Base-by-base conservation (phyloP, 2,888 invertebrate genomes). In the Isotomurus palustris region DNA sequence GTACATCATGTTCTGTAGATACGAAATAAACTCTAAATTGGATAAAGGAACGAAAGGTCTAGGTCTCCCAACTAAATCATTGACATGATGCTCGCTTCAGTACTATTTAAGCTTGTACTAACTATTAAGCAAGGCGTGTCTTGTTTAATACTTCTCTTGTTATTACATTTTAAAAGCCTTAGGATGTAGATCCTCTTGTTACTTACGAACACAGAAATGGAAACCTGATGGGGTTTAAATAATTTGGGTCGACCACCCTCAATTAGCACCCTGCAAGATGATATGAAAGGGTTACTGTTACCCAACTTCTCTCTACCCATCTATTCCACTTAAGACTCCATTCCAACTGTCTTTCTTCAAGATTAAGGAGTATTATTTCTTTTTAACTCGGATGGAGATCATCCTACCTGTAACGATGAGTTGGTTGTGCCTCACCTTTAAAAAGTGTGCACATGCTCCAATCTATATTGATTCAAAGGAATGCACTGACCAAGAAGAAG, bases 191-290 rank as follows among this genome's bases (percentile, higher is more conserved):
- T 49, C 17, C 19, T 29, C 32, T 32, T 19, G 49, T 49, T 43
- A 43, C 22, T 14, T 32, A 10, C 32, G 5, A 22, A 43, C 50
- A 56, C 29, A 56, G 45, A 36, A 44, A 56, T 41, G 52, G 40
- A 19, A 21, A 48, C 41, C 41, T 53, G 55, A 41, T 56, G 62
- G 58, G 48, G 27, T 38, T 50, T 56, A 62, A 67, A 64, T 63
- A 64, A 64, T 64, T 63, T 66, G 63, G 62, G 60, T 56, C 59
- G 66, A 63, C 64, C 64, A 66, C 68, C 60, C 63, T 68, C 66
- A 68, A 68, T 66, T 68, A 68, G 68, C 61, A 66, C 66, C 64
- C 62, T 66, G 58, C 58, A 64, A 60, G 57, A 62, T 53, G 58
- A 58, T 51, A 53, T 58, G 56, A 57, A 60, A 66, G 64, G 64